Base-by-base conservation (phyloP, 2,797 vertebrate species). In the Bufotes viridis region DNA sequence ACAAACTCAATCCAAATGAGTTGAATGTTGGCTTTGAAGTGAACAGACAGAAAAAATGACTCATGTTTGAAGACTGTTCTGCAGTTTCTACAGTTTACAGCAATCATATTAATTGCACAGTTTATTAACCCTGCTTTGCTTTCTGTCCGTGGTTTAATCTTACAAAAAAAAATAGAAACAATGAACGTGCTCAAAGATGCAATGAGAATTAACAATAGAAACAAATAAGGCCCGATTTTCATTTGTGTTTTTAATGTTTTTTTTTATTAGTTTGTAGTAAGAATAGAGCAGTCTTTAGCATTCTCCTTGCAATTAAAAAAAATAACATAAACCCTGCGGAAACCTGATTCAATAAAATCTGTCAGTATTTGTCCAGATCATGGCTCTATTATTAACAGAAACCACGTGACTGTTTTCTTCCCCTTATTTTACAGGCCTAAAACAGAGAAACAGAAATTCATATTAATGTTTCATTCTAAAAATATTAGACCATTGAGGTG, bases 31-130 rank as follows among this genome's bases (percentile, higher is more conserved):
- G 53, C 72, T 78, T 76, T 85, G 84, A 78, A 85, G 72, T 85
- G 70, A 85, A 85, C 84, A 83, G 51, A 55, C 63, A 78, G 42
- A 85, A n/a, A 78, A 85, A 78, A 85, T 78, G 74, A 85, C 58
- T 78, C 60, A 67, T 78, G 67, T 84, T 84, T 84, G 81, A 83
- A 83, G 67, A 83, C 65, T 57, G 69, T 82, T 69, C 81, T 29
- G 18, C 67, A 53, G 13, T 70, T 58, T 83, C 65, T 72, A 34
- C 67, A 84, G 82, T 58, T 84, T 76, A 63, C 22, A 60, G 82
- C 57, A 76, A 76, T 84, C 82, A 76, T 76, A 75, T 76, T 84
- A 84, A 84, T 84, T 84, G 82, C 34, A 51, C 70, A 61, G 29
- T 51, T 49, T 74, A 58, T 84, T 74, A 84, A 76, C 57, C 82